Conservation (phyloP, 2,888 invertebrate species). For the Metallyticus violacea region DNA sequence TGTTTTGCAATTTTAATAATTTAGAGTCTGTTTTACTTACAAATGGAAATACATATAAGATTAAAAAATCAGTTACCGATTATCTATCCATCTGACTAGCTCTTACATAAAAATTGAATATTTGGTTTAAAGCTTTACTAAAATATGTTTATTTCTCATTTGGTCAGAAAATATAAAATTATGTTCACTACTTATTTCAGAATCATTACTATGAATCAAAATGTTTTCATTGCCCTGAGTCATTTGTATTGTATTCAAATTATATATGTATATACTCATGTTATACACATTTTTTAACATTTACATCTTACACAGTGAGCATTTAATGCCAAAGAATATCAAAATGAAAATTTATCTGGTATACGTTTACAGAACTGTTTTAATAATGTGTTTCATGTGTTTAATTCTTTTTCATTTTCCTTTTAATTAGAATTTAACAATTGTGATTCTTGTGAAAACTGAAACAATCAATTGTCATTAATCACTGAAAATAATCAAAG, state of each 20-base stretch:
- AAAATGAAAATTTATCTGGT: neutral
- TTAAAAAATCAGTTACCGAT: neutral
- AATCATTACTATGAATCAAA: neutral
- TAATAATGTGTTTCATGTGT: neutral
- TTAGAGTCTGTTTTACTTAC: neutral
- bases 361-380: neutral
- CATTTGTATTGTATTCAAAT: neutral
- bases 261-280: too few species aligned
- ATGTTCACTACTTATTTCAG: neutral
- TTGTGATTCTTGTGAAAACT: too few species aligned
- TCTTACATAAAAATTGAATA: neutral
- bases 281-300: too few species aligned
- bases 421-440: too few species aligned
- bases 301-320: neutral
- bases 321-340: neutral
- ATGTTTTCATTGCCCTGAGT: neutral
- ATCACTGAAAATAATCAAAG: too few species aligned
- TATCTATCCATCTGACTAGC: neutral
- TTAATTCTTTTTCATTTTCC: too few species aligned
- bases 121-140: slow-evolving; percentile 21
- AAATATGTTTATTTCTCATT: neutral
- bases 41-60: neutral
- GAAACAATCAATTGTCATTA: too few species aligned
- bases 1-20: neutral
- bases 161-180: neutral